A percentile compares a stretch with the other conserved stretches of the same genome.
phyloP scores from a whole-genome alignment of 2,888 invertebrate species.

The Salpingus planirostris region DNA sequence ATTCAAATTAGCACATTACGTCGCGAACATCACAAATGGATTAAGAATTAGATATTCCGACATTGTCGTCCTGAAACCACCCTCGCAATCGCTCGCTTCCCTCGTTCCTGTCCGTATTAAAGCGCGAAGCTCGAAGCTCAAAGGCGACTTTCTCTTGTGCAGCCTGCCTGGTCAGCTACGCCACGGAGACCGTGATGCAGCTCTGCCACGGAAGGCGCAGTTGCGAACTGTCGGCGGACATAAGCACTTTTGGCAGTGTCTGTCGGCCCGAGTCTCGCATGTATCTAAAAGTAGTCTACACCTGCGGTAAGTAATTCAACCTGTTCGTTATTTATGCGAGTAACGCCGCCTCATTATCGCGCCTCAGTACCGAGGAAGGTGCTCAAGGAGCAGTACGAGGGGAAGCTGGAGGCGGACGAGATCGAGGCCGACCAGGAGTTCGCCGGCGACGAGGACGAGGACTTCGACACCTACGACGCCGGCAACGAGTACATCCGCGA shows the following conservation, averaged over 20 bases:
- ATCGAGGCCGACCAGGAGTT: slow-evolving; percentile 39
- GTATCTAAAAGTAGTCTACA: slow-evolving; percentile 80
- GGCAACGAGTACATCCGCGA: slow-evolving; percentile 49
- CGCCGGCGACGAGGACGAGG: slow-evolving; percentile 44
- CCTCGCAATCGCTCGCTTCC: not conserved
- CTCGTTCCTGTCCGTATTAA: too few relatives aligned
- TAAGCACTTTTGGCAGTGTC: slow-evolving; percentile 73
- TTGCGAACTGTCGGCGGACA: slow-evolving; percentile 71
- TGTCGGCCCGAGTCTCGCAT: slow-evolving; percentile 71
- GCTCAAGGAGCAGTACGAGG: slow-evolving; percentile 73
- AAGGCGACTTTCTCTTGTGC: too few relatives aligned
- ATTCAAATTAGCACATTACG: slow-evolving; percentile 12
- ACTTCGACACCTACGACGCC: slow-evolving; percentile 43
- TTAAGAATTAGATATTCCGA: too few relatives aligned
- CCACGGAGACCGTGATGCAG: slow-evolving; percentile 86
- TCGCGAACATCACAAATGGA: slow-evolving; percentile 5
- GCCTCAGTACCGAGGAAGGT: slow-evolving; percentile 72
- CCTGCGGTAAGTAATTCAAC: slow-evolving; percentile 60
- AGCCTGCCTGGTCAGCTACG: slow-evolving; percentile 83
- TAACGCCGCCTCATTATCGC: not conserved
- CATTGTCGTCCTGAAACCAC: too few relatives aligned
- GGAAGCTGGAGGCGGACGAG: slow-evolving; percentile 70
- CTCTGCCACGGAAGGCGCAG: slow-evolving; percentile 71
- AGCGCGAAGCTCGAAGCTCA: too few relatives aligned
- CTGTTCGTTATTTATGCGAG: slow-evolving; percentile 1